Conservation (phyloP, 2,113 vertebrate species). For the Harpagus bidentatus region DNA sequence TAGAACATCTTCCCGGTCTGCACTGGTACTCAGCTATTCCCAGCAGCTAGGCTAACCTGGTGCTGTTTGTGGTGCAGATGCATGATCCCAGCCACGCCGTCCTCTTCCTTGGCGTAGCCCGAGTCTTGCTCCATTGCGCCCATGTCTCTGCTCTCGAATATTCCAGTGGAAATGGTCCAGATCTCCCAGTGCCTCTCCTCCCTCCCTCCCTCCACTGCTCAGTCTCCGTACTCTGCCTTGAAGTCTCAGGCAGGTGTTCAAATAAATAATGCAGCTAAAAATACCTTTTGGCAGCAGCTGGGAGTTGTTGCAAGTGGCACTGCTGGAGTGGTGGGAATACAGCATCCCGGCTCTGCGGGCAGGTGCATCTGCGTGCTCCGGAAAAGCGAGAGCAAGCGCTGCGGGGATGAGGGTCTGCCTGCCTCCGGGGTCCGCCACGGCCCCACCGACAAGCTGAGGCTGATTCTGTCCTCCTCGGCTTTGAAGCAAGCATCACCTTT, state of each 20-base stretch:
- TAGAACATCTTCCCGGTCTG: neutral
- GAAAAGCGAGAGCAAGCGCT: neutral
- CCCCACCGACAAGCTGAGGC: neutral
- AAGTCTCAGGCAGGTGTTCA: constrained; percentile 84
- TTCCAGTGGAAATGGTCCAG: constrained; percentile 66
- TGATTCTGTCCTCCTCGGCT: neutral
- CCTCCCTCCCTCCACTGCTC: neutral
- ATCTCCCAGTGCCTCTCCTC: constrained; percentile 54
- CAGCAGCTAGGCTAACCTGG: neutral
- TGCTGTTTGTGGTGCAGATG: neutral
- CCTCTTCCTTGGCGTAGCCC: accelerated
- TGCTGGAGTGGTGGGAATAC: constrained; percentile 51
- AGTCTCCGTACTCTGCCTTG: constrained; percentile 48
- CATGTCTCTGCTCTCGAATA: neutral
- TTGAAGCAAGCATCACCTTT: neutral
- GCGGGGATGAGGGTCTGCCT: neutral
- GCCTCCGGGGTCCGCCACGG: neutral
- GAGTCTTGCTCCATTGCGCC: neutral
- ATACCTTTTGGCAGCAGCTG: constrained; percentile 84
- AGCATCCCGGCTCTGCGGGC: constrained; percentile 4
- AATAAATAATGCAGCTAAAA: constrained; percentile 89
- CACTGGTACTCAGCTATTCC: neutral
- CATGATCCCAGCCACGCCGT: accelerated
- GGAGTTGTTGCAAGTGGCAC: constrained; percentile 71
- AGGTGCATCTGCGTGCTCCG: constrained; percentile 27